Evolutionary conservation across 1,140 invertebrate species (phyloP).

Genomic region (Sycophila sp.): DNA sequence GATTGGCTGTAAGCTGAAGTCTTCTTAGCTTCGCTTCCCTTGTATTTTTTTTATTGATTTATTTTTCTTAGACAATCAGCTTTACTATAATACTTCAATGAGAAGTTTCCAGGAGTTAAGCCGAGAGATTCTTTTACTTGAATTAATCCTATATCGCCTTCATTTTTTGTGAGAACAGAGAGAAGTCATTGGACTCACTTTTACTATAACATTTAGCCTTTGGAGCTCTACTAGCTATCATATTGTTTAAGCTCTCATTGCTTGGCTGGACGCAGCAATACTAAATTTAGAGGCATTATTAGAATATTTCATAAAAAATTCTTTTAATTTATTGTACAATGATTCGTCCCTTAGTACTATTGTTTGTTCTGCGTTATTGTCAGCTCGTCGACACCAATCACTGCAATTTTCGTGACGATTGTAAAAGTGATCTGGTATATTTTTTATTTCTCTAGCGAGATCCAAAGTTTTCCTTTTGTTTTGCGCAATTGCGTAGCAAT

Average conservation of each 20-base stretch:
- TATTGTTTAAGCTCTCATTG: neutral
- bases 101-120: neutral
- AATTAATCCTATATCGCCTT: neutral
- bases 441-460: slow-evolving; percentile 13
- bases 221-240: neutral
- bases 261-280: neutral
- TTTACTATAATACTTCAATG: neutral
- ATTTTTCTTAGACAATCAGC: neutral
- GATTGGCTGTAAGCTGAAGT: neutral
- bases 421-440: neutral
- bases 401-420: neutral
- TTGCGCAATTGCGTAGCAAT: neutral
- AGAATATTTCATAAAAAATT: slow-evolving; percentile 34
- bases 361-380: too few relatives aligned
- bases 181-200: neutral
- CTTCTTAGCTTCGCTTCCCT: neutral
- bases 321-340: slow-evolving; percentile 20
- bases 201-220: neutral
- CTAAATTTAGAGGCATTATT: slow-evolving; percentile 28
- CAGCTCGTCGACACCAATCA: slow-evolving; percentile 15
- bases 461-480: slow-evolving; percentile 3
- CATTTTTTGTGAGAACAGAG: neutral
- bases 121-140: neutral
- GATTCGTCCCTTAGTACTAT: slow-evolving; percentile 1
- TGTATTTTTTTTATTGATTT: neutral